Percentiles rank a stretch among this genome's conserved stretches.
Evolutionary conservation across 2,888 invertebrate species (phyloP).

Genomic region (Eupeodes luniger): DNA sequence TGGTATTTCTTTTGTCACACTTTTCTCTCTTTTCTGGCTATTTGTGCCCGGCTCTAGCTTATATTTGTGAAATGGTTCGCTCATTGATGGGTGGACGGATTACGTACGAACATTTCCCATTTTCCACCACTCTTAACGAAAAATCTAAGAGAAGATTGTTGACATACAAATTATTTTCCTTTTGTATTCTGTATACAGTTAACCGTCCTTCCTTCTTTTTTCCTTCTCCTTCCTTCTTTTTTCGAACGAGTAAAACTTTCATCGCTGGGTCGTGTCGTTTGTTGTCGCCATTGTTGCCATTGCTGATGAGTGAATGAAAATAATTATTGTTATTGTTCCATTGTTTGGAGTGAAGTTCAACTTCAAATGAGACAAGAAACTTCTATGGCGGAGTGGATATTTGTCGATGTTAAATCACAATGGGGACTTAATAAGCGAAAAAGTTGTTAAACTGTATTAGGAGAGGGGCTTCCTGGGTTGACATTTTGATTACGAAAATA

Average conservation of each 20-base stretch:
- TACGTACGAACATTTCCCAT: constrained; percentile 17
- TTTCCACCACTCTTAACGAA: not conserved
- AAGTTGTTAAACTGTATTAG: constrained; percentile 51
- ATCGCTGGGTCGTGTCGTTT: not conserved
- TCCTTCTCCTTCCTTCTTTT: not conserved
- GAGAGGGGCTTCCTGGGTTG: not conserved
- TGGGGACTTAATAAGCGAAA: constrained; percentile 72
- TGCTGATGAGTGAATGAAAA: constrained; percentile 16
- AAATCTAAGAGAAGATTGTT: not conserved
- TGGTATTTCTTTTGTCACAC: not conserved
- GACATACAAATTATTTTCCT: constrained; percentile 5
- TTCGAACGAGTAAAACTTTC: constrained; percentile 7
- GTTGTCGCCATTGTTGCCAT: not conserved
- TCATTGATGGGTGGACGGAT: not conserved
- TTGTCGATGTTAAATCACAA: constrained; percentile 44
- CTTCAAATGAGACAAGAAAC: constrained; percentile 18
- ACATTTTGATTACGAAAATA: constrained; percentile 63
- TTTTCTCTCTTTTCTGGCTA: not conserved
- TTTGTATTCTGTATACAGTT: not conserved
- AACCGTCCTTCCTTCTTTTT: no score
- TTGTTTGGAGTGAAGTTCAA: constrained; percentile 52
- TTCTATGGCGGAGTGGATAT: not conserved
- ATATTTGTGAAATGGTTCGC: not conserved
- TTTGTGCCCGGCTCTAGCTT: constrained; percentile 14
- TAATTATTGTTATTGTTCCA: constrained; percentile 71